Percentiles rank a stretch among this genome's conserved stretches.
Conservation (phyloP, 2,888 invertebrate species). For the Eucriotettix oculatus region DNA sequence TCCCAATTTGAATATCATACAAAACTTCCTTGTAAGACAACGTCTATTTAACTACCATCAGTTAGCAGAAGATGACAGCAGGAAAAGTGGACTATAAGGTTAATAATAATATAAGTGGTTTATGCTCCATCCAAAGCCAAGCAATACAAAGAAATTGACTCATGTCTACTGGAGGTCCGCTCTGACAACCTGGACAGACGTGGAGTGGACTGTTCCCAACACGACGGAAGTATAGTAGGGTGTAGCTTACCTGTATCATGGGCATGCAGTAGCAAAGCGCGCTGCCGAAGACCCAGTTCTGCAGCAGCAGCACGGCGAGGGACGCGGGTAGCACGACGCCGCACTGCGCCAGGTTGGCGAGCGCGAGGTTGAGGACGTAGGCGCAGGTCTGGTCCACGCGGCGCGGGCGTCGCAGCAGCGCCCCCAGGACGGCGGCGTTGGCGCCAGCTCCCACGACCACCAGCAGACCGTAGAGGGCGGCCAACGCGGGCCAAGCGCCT, state of each 20-base stretch:
- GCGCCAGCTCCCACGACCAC: conserved; percentile 36
- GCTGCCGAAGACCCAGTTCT: conserved; percentile 57
- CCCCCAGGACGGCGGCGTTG: conserved; percentile 39
- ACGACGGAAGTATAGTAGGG: too few species aligned
- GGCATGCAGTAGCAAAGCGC: conserved; percentile 54
- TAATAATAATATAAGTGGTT: too few species aligned
- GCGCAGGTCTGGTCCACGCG: conserved; percentile 46
- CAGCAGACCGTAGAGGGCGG: conserved; percentile 42
- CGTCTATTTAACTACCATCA: too few species aligned
- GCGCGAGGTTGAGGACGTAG: conserved; percentile 46
- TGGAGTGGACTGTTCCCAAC: too few species aligned
- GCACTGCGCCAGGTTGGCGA: conserved; percentile 49
- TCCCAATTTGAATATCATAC: too few species aligned
- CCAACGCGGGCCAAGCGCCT: conserved; percentile 18
- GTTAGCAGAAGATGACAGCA: too few species aligned
- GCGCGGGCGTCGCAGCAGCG: conserved; percentile 28
- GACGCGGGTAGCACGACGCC: conserved; percentile 49
- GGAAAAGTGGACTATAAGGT: too few species aligned
- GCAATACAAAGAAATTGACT: too few species aligned
- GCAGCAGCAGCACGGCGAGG: conserved; percentile 45
- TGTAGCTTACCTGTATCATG: conserved; percentile 57
- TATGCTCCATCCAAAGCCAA: too few species aligned
- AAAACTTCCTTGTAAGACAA: too few species aligned
- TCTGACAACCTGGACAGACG: too few species aligned
- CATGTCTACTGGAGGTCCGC: too few species aligned